Base-by-base conservation (phyloP, 2,888 invertebrate species). In the Sepioteuthis lessoniana region DNA sequence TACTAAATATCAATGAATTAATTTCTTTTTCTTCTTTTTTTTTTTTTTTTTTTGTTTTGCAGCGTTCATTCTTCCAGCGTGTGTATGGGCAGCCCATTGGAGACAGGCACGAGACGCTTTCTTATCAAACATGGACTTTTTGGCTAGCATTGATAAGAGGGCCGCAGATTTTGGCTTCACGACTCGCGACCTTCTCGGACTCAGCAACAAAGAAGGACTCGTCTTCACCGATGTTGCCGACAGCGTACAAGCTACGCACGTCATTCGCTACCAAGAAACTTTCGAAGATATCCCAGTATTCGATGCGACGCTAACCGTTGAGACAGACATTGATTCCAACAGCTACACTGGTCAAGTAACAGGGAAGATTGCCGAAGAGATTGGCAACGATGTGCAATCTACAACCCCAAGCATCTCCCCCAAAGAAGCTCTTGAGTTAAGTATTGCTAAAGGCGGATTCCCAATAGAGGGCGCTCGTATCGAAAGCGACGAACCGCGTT, bases 231-330 rank as follows among this genome's bases (percentile, higher is more conserved):
- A 90, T 5, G 93, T 94, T 55, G 93, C 94, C 19, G 46, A 37
- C n/a, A 95, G 95, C 55, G 95, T 94, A 25, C 93, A 95, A 90
- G 95, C 95, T 7, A 95, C 95, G 4, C 94, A 91, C 16, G 94
- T 95, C 21, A 94, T 95, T 91, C 95, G 95, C 91, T 93, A 95
- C 50, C 95, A 95, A 38, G 95, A 96, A 94, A 95, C 93, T 0
- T 96, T 94, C 90, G 90, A 94, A 19, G 95, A 95, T 0, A 76
- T 95, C n/a, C 94, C 95, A 1, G 95, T 96, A 21, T 95, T 94
- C 91, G 96, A 95, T 91, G 94, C 94, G 1, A 94, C 94, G 35
- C 95, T 96, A 4, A 95, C 95, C 35, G 94, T 95, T 31, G 95
- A 95, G 55, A 94, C 94, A 25, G 94, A 94, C 37, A 91, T 90